These are phyloP conservation scores for Drosophila guanche DNA, from an alignment of 1,140 invertebrate genomes.

Conservation along the genomic window DNA sequence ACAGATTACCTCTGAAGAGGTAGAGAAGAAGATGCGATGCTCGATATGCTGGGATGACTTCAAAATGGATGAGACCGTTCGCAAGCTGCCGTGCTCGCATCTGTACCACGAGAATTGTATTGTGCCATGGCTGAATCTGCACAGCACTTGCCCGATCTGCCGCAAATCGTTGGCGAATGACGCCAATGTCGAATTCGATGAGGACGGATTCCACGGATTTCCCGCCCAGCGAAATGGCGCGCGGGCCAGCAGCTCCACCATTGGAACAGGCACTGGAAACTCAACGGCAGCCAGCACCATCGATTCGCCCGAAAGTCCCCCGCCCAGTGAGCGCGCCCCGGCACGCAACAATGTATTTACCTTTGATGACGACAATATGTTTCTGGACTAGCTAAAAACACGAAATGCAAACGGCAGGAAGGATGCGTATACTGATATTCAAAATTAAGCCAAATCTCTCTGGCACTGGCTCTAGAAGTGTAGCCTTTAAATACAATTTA, in stretches of 20 bases:
- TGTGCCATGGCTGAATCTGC: slow-evolving; percentile 96
- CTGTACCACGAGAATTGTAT: slow-evolving; percentile 97
- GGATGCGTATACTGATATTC: slow-evolving; percentile 38
- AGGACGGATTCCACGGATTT: slow-evolving; percentile 53
- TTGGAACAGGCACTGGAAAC: slow-evolving; percentile 32
- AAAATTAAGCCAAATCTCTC: slow-evolving; percentile 40
- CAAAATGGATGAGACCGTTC: slow-evolving; percentile 91
- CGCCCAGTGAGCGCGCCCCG: slow-evolving; percentile 18
- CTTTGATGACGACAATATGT: slow-evolving; percentile 79
- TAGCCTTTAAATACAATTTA: slow-evolving; percentile 49
- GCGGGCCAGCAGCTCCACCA: slow-evolving; percentile 15
- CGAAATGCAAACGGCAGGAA: neutral
- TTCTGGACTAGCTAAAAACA: slow-evolving; percentile 62
- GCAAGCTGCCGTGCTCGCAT: slow-evolving; percentile 94
- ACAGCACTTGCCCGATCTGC: slow-evolving; percentile 98
- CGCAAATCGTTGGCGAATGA: slow-evolving; percentile 86
- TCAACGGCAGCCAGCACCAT: slow-evolving; percentile 19
- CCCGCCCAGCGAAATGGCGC: slow-evolving; percentile 3
- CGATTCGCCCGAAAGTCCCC: slow-evolving; percentile 15
- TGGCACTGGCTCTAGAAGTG: slow-evolving; percentile 35
- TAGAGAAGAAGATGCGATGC: slow-evolving; percentile 93
- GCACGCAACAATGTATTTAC: slow-evolving; percentile 72
- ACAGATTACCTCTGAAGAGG: slow-evolving; percentile 91
- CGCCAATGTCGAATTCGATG: slow-evolving; percentile 40
- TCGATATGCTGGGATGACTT: slow-evolving; percentile 99